Base-by-base conservation (phyloP, 2,113 vertebrate species). In the Zingel zingel region DNA sequence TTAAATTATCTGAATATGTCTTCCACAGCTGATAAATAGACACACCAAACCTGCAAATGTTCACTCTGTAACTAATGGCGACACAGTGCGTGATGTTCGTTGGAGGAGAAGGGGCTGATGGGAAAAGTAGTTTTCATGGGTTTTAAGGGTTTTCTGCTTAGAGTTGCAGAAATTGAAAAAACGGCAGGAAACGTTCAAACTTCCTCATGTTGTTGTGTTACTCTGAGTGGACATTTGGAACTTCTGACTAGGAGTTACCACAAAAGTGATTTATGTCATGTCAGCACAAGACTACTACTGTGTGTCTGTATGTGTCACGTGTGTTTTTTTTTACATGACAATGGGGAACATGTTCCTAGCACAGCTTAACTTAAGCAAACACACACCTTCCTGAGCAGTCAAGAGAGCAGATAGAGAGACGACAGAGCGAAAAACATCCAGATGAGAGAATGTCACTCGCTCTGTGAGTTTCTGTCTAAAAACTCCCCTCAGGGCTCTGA, bases 331-430 rank as follows among this genome's bases (percentile, higher is more conserved):
- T 82, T 86, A 84, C 88, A 88, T 91, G 87, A 91, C 91, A 93
- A 90, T 79, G 65, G 86, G 45, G 78, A 88, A 86, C 69, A 30
- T 83, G 81, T 89, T 88, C 84, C 87, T 73, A 65, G 79, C 76
- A 43, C 68, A 70, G 90, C 90, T 89, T 85, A 87, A 89, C 87
- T 88, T 91, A 82, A 90, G 88, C 91, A 94, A 94, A 94, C 83
- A 81, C 91, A 93, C 93, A 89, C 92, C 92, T 93, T 91, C 87
- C 88, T 92, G 88, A 74, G 88, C 90, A 93, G 91, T 88, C 87
- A 91, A 93, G 89, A 93, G 92, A 83, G 90, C 89, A 89, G 87
- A 92, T 45, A 84, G 25, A 75, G 74, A 74, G 77, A 77, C 13
- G 67, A 58, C 61, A n/a, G 78, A 80, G 68, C 66, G 62, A 6